Evolutionary conservation across 35 echinoderm and acorn worm genomes (phyloP).

Genomic region (Eucidaris tribuloides): DNA sequence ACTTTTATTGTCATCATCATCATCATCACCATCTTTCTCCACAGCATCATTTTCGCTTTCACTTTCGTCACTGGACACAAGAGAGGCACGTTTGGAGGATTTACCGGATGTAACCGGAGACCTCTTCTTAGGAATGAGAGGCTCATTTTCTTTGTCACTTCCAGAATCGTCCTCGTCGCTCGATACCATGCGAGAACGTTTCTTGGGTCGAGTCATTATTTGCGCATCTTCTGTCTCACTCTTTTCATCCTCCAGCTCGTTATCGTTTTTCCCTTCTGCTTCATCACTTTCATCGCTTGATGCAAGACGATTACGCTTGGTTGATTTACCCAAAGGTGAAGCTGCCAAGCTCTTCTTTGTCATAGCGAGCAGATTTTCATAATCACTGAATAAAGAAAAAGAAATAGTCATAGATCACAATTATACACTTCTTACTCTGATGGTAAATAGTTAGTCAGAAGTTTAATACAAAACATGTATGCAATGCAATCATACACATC

Average conservation of each 20-base stretch:
- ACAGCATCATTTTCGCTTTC: no score
- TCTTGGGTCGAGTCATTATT: neutral
- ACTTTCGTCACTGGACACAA: neutral
- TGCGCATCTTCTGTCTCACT: no score
- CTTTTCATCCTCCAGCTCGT: no score
- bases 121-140: no score
- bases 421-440: no score
- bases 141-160: no score
- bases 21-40: neutral
- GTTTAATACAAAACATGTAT: no score
- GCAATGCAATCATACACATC: no score
- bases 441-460: no score
- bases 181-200: neutral
- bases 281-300: constrained; percentile 61
- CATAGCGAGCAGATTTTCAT: neutral
- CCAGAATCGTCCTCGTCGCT: constrained; percentile 4
- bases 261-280: neutral
- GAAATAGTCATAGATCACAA: neutral
- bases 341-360: neutral
- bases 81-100: no score
- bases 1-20: neutral
- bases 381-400: neutral
- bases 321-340: neutral
- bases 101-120: no score
- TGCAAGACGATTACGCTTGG: constrained; percentile 6